Conservation (phyloP, 2,113 vertebrate genomes). For the Percopsis transmontana region DNA sequence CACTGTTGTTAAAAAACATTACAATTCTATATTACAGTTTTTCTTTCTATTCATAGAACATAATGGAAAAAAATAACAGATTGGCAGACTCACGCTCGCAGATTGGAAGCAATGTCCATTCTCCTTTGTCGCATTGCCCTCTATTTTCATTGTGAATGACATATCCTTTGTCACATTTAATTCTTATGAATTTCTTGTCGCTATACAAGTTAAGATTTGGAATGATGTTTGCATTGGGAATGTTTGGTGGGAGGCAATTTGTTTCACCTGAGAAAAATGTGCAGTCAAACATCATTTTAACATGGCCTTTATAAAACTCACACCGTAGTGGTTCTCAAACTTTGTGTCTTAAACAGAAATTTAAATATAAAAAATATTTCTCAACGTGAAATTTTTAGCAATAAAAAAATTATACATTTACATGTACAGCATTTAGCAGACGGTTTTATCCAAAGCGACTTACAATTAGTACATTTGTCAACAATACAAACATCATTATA, state of each 20-base stretch:
- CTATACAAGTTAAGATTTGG: neutral
- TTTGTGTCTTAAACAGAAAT: too few species aligned
- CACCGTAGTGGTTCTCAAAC: neutral
- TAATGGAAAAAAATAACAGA: neutral
- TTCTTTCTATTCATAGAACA: neutral
- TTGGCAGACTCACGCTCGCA: slow-evolving; percentile 63
- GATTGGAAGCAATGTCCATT: slow-evolving; percentile 22
- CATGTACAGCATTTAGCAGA: too few species aligned
- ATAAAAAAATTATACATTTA: neutral
- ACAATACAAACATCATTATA: too few species aligned
- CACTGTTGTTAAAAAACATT: too few species aligned
- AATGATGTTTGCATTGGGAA: slow-evolving; percentile 5
- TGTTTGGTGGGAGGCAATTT: slow-evolving; percentile 18
- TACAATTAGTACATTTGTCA: too few species aligned
- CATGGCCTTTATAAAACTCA: neutral
- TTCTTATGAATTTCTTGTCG: fast-evolving
- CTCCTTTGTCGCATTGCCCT: fast-evolving
- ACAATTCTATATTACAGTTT: neutral
- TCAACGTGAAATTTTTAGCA: neutral
- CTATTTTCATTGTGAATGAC: fast-evolving
- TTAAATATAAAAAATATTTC: neutral
- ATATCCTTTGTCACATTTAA: slow-evolving; percentile 27
- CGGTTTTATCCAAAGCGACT: too few species aligned
- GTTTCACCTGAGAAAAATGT: slow-evolving; percentile 21
- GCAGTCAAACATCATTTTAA: too few species aligned